Evolutionary conservation across 1,140 invertebrate genomes (phyloP), one percentile per base, ranked within the genome.

Genomic region (Drosophila orosa): DNA sequence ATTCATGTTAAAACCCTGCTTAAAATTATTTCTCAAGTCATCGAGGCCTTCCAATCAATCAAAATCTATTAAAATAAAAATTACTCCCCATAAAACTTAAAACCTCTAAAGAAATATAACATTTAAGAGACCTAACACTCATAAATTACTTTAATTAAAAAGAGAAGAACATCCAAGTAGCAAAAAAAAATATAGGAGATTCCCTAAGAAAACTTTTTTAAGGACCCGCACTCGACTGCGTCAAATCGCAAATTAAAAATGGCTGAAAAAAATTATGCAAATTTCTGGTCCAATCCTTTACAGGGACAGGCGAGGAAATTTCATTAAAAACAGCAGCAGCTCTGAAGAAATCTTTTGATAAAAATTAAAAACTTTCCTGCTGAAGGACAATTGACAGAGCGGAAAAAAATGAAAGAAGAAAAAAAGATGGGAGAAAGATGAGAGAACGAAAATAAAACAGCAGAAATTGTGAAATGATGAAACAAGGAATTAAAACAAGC

Each of bases 401-500:
- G 60, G 37, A 44, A 72, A 63, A 42, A 73, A 72, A 63, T 2
- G 13, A 45, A 45, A 24, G 22, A n/a, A n/a, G 0, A n/a, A 59
- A 27, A 48, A 27, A 27, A 35, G 19, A 27, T 42, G 48, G 27
- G 15, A 29, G 10, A 67, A 35, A 71, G 31, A 45, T 35, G 31
- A 33, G 31, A 54, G 50, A 50, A 55, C 45, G 33, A 66, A 67
- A 77, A 67, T 27, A 62, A 59, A 61, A 65, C 35, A 69, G 73
- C 29, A 80, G 47, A 80, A 58, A 76, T 75, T 74, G 73, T 76
- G 61, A 86, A 87, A 86, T 87, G 67, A 63, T 82, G 75, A 69
- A 67, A 87, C 80, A 89, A 87, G 80, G 80, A 87, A 87, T 87
- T 89, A 89, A 89, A 89, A 89, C 84, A 89, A 89, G 84, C 84